Evolutionary conservation across 2,888 invertebrate species (phyloP).

Genomic region (Chaitophorus viminalis): DNA sequence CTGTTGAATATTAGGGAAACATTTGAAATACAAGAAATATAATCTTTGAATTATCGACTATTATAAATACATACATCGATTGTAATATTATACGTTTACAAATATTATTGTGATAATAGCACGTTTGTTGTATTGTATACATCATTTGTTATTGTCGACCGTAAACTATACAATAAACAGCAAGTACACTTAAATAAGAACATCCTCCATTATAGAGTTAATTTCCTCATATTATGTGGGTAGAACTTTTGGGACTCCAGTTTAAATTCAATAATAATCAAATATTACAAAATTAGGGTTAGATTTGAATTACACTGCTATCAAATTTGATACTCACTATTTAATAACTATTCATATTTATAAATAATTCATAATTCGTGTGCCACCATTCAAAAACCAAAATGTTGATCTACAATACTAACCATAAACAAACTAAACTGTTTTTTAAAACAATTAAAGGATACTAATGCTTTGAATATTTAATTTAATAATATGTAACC

Average conservation of each 20-base stretch:
- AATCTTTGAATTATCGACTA: not conserved
- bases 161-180: conserved; percentile 22
- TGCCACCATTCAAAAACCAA: too few relatives aligned
- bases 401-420: too few relatives aligned
- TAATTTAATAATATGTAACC: too few relatives aligned
- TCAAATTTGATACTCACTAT: too few relatives aligned
- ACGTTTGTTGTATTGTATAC: conserved; percentile 12
- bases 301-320: not conserved
- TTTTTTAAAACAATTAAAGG: too few relatives aligned
- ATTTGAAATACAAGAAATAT: not conserved
- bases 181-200: conserved; percentile 26
- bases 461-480: too few relatives aligned
- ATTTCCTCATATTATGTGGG: conserved; percentile 10
- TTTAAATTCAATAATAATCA: conserved; percentile 25
- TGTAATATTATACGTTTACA: not conserved
- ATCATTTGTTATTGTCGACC: conserved; percentile 9
- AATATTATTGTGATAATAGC: not conserved
- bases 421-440: too few relatives aligned
- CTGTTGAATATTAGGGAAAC: too few relatives aligned
- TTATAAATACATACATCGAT: not conserved
- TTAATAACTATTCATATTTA: too few relatives aligned
- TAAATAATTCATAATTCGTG: too few relatives aligned
- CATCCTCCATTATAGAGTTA: conserved; percentile 27
- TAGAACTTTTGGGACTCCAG: not conserved
- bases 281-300: not conserved